phyloP scores from a whole-genome alignment of 1,140 invertebrate genomes.

The Dermatophagoides farinae region DNA sequence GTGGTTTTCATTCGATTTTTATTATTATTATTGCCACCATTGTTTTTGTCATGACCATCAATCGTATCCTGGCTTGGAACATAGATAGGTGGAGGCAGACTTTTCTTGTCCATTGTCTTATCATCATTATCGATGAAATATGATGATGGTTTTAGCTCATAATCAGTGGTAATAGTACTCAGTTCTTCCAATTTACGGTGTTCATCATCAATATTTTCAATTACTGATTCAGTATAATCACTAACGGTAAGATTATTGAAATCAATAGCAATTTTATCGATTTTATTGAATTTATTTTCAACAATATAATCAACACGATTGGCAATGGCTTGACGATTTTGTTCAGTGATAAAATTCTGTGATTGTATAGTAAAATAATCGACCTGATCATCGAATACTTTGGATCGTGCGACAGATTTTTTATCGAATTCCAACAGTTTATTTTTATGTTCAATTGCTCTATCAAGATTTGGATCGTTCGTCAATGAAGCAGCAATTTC shows the following conservation, averaged over 20 bases:
- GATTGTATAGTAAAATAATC: conserved; percentile 71
- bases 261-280: conserved; percentile 48
- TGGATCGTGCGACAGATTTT: conserved; percentile 56
- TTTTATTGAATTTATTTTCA: conserved; percentile 42
- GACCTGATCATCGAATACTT: conserved; percentile 79
- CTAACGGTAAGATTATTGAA: conserved; percentile 41
- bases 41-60: not conserved
- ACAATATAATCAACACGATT: conserved; percentile 46
- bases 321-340: conserved; percentile 46
- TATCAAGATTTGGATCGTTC: conserved; percentile 26
- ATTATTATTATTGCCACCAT: not conserved
- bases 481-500: conserved; percentile 8
- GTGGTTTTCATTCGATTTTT: not conserved
- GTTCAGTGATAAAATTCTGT: conserved; percentile 49
- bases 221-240: conserved; percentile 24
- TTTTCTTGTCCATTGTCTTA: not conserved
- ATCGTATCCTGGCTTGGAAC: not conserved
- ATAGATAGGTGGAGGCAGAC: conserved; percentile 1
- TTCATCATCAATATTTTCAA: conserved; percentile 25
- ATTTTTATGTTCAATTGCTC: conserved; percentile 56
- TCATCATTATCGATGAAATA: conserved; percentile 10
- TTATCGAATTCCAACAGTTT: conserved; percentile 65
- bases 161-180: conserved; percentile 6
- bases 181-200: conserved; percentile 15
- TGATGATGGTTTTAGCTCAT: conserved; percentile 7